Percentiles rank a stretch among this genome's conserved stretches.
Conservation (phyloP, 2,113 vertebrate species). For the Felis chaus region DNA sequence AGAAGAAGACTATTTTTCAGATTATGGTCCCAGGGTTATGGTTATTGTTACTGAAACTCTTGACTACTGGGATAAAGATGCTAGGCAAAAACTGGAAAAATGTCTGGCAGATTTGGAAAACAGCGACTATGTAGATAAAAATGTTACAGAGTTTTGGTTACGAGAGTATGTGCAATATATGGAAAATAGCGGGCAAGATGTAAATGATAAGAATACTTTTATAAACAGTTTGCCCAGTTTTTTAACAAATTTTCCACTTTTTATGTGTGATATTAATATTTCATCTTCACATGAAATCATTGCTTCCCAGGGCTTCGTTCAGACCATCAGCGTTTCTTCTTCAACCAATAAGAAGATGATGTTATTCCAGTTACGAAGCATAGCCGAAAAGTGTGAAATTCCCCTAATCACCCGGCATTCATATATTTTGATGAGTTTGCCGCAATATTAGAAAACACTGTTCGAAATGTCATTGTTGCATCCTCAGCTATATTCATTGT, state of each 20-base stretch:
- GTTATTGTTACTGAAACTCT: conserved; percentile 83
- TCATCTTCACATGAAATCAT: conserved; percentile 73
- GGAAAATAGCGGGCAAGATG: conserved; percentile 53
- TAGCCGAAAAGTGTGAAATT: conserved; percentile 78
- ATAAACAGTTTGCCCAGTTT: conserved; percentile 78
- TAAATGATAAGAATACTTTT: conserved; percentile 75
- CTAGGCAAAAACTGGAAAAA: conserved; percentile 70
- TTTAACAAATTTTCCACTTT: conserved; percentile 69
- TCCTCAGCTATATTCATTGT: conserved; percentile 79
- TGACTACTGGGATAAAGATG: conserved; percentile 84
- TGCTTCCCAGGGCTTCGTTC: conserved; percentile 86
- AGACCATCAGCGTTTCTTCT: conserved; percentile 81
- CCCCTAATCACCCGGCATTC: conserved; percentile 85
- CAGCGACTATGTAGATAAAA: conserved; percentile 67
- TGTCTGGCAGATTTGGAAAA: conserved; percentile 84
- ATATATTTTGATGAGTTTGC: conserved; percentile 86
- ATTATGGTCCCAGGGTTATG: conserved; percentile 85
- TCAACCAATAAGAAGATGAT: conserved; percentile 74
- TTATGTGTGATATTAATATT: conserved; percentile 83
- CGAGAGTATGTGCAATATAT: conserved; percentile 75
- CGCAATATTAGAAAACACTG: conserved; percentile 82
- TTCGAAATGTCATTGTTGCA: conserved; percentile 81
- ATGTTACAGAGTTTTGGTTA: conserved; percentile 85
- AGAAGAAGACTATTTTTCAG: conserved; percentile 84
- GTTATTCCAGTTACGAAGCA: conserved; percentile 82